A percentile compares a stretch with the other conserved stretches of the same genome.
Conservation (phyloP, 1,140 invertebrate genomes). For the Camponotus floridanus region DNA sequence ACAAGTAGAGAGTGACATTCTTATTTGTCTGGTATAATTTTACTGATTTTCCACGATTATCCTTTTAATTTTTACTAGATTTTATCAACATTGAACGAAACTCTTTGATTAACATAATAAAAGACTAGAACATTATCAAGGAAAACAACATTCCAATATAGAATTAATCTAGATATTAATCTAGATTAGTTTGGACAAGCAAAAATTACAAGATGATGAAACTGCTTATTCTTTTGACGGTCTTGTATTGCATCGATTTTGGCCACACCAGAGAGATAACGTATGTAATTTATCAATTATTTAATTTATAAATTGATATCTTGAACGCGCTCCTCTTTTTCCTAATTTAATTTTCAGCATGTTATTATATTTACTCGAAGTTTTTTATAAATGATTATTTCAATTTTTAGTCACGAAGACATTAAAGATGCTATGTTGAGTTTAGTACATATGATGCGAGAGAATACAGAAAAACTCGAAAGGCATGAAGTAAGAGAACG, state of each 20-base stretch:
- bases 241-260: slow-evolving; percentile 62
- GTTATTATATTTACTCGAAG: not conserved
- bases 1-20: slow-evolving; percentile 21
- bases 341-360: not conserved
- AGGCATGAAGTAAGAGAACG: slow-evolving; percentile 93
- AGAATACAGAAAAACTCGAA: slow-evolving; percentile 93
- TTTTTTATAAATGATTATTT: not conserved
- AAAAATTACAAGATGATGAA: slow-evolving; percentile 67
- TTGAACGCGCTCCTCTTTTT: slow-evolving; percentile 16
- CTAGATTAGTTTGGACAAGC: slow-evolving; percentile 2
- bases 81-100: slow-evolving; percentile 8
- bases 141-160: not conserved
- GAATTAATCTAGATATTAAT: not conserved
- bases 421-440: slow-evolving; percentile 93
- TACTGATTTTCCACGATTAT: slow-evolving; percentile 4
- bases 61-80: slow-evolving; percentile 52
- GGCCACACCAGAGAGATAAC: slow-evolving; percentile 75
- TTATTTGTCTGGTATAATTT: slow-evolving; percentile 17
- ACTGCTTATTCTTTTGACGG: slow-evolving; percentile 55
- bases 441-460: slow-evolving; percentile 92
- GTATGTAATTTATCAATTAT: slow-evolving; percentile 68
- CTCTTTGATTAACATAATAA: not conserved
- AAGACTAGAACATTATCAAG: not conserved
- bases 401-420: slow-evolving; percentile 90
- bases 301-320: not conserved